Evolutionary conservation across 35 echinoderm and acorn worm genomes (phyloP).

Genomic region (Heliocidaris erythrogramma): DNA sequence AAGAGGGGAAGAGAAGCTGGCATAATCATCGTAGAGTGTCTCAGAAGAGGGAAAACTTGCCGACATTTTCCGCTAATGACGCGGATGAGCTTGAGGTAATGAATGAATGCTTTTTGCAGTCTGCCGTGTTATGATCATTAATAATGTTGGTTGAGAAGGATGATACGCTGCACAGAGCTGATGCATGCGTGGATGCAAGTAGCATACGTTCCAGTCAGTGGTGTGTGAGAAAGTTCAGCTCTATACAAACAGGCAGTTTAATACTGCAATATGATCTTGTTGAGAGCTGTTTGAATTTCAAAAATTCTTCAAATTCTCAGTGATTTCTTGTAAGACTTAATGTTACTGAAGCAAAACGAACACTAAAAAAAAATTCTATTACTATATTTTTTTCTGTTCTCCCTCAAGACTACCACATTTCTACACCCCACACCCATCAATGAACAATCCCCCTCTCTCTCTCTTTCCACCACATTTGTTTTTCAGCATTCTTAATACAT

Average conservation of each 20-base stretch:
- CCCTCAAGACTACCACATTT: background rate
- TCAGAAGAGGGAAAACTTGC: background rate
- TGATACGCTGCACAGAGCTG: background rate
- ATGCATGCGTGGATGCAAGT: background rate
- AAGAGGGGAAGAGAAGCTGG: background rate
- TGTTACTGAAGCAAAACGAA: background rate
- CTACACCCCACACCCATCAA: background rate
- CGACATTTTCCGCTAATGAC: constrained; percentile 35
- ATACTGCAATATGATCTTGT: background rate
- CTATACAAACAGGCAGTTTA: too few relatives aligned
- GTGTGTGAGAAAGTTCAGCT: background rate
- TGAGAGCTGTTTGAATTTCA: background rate
- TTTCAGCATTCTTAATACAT: too few relatives aligned
- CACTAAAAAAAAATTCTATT: background rate
- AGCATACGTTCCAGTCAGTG: background rate
- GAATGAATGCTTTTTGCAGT: constrained; percentile 44
- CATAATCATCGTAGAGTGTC: constrained; percentile 10
- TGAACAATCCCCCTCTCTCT: too few relatives aligned
- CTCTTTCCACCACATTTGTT: background rate
- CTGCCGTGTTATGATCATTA: constrained; percentile 36
- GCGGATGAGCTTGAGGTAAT: constrained; percentile 40
- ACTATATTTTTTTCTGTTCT: background rate
- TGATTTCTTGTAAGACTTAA: background rate
- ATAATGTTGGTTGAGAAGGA: background rate
- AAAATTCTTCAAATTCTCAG: background rate